These are phyloP conservation scores for Aspidoscelis tigris DNA, from an alignment of 2,113 vertebrate genomes.

Conservation along the genomic window DNA sequence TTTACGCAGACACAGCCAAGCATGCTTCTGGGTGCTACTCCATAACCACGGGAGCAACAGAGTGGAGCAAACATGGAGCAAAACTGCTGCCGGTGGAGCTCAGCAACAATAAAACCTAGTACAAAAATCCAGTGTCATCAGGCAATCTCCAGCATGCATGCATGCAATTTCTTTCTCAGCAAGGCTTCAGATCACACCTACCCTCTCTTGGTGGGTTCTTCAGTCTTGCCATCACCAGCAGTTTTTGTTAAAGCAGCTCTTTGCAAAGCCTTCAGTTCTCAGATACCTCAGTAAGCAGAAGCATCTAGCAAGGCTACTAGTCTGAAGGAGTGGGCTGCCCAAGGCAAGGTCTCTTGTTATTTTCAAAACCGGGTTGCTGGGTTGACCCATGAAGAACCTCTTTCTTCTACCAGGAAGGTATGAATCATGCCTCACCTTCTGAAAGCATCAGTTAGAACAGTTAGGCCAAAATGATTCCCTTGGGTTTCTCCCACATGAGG, in stretches of 20 bases:
- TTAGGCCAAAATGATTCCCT: background rate
- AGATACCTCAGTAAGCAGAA: background rate
- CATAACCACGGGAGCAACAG: too few species aligned
- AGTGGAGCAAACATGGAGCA: too few species aligned
- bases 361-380: background rate
- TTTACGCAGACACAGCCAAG: too few species aligned
- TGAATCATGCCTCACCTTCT: background rate
- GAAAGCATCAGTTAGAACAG: slow-evolving; percentile 5
- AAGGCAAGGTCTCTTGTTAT: background rate
- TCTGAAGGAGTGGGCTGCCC: background rate
- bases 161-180: background rate
- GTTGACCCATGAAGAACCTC: background rate
- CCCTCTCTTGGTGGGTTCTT: background rate
- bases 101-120: too few species aligned
- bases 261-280: background rate
- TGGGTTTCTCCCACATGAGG: background rate
- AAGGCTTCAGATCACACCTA: background rate
- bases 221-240: background rate
- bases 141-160: background rate
- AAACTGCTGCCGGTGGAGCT: too few species aligned
- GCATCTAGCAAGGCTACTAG: background rate
- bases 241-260: background rate
- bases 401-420: background rate
- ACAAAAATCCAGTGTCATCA: too few species aligned
- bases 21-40: too few species aligned